Evolutionary conservation across 2,113 vertebrate species (phyloP).

Genomic region (Riparia riparia): DNA sequence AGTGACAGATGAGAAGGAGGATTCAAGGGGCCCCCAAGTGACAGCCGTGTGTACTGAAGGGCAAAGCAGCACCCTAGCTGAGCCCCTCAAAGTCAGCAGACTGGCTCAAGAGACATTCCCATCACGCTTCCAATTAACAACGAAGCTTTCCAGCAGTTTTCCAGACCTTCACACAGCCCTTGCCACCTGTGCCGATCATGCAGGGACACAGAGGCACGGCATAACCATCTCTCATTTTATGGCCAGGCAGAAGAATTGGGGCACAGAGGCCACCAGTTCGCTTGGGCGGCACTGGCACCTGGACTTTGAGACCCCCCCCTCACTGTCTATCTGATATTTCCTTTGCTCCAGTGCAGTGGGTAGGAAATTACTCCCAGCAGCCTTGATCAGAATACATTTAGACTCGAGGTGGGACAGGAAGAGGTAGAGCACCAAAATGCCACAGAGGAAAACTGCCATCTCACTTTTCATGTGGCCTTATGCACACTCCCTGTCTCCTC

Average conservation of each 20-base stretch:
- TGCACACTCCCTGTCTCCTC: neutral
- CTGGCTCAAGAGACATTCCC: neutral
- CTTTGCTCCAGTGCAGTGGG: neutral
- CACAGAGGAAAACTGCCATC: neutral
- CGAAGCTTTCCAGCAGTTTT: neutral
- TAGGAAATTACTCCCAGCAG: neutral
- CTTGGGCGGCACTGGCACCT: neutral
- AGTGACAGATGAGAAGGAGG: neutral
- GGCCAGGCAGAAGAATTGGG: rapidly evolving
- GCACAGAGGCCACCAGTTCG: neutral
- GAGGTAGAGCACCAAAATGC: neutral
- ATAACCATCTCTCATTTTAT: neutral
- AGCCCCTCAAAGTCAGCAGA: neutral
- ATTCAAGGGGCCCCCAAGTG: neutral
- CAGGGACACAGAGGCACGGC: neutral
- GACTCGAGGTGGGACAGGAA: neutral
- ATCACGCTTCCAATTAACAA: neutral
- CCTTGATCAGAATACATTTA: neutral
- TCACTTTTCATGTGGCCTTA: neutral
- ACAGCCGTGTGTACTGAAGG: neutral
- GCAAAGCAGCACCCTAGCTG: neutral
- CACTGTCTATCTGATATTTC: neutral
- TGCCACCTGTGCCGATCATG: rapidly evolving
- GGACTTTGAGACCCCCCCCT: neutral
- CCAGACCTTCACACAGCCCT: neutral